Base-by-base conservation (phyloP, 92 coral and sea anemone genomes). In the Diadumene lineata region DNA sequence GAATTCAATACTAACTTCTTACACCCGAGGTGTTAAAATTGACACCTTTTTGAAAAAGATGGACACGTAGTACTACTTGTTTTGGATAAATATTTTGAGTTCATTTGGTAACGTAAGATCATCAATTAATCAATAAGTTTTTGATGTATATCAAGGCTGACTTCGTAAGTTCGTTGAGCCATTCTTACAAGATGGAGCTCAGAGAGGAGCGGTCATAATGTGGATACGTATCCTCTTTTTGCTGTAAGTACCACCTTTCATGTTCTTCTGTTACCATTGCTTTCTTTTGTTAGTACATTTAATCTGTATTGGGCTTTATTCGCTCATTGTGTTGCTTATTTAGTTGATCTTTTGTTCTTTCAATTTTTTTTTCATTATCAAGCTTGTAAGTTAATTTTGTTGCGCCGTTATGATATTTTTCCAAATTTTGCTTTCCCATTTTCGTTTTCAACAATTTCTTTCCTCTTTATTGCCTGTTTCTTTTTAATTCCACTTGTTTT, bases 171-270 rank as follows among this genome's bases (percentile, higher is more conserved):
- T 28, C 43, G 21, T 38, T 28, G 43, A 28, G 43, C 34, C 68
- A 62, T 27, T 28, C 1, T 22, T 4, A 30, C 68, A 29, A 1
- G 68, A 62, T 62, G 68, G 24, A 2, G 34, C 11, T 1, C 43
- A 25, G 17, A 3, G 43, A 72, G 50, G 75, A 50, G 28, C 64
- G 75, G 63, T 31, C 65, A 48, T 13, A 1, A 70, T 72, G 77
- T 72, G 77, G 77, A 0, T 72, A 11, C 77, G 77, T 23, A 25
- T 72, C 60, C 48, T 48, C 32, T 72, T 72, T 10, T 48, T 72
- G 66, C 77, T 72, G 77, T 72, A 72, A 72, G 77, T 72, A 72
- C 60, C 26, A 15, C 50, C 17, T 4, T 15, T 51, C 0, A 17
- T 17, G n/a, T 18, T 10, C 15, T 30, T 27, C 31, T 69, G 17